Evolutionary conservation across 1,140 invertebrate species (phyloP).

Genomic region (Panagrolaimus sp.): DNA sequence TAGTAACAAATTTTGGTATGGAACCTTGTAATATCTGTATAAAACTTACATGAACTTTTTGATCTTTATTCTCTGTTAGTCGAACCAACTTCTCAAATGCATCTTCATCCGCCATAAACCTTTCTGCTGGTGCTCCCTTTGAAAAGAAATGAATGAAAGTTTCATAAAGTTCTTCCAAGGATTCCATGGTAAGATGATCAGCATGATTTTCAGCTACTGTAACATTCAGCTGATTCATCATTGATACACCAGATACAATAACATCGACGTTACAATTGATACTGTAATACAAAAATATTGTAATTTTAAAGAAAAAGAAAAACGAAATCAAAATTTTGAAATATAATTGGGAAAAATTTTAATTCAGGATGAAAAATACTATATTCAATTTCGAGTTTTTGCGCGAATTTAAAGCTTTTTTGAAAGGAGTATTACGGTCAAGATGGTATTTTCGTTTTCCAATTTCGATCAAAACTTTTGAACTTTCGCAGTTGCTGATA

Average conservation of each 20-base stretch:
- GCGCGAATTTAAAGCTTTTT: no score
- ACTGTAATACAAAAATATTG: conserved; percentile 47
- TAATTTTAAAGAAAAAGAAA: neutral
- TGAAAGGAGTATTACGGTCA: no score
- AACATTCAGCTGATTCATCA: conserved; percentile 56
- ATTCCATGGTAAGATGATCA: conserved; percentile 56
- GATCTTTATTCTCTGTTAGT: conserved; percentile 36
- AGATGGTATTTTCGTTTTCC: no score
- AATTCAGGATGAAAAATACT: no score
- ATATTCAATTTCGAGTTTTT: no score
- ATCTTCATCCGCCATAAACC: conserved; percentile 58
- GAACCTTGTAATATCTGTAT: no score
- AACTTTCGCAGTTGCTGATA: no score
- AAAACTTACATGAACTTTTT: conserved; percentile 39
- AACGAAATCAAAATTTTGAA: no score
- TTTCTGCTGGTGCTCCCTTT: conserved; percentile 61
- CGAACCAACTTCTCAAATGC: conserved; percentile 50
- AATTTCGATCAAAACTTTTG: no score
- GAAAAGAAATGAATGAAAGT: conserved; percentile 60
- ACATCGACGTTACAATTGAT: conserved; percentile 62
- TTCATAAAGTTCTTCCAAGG: conserved; percentile 59
- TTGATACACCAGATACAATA: conserved; percentile 59
- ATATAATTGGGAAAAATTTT: no score
- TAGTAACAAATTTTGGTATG: no score
- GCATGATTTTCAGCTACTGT: conserved; percentile 42